phyloP scores from a whole-genome alignment of 2,888 invertebrate species.

The Gandaritis pyraliata region DNA sequence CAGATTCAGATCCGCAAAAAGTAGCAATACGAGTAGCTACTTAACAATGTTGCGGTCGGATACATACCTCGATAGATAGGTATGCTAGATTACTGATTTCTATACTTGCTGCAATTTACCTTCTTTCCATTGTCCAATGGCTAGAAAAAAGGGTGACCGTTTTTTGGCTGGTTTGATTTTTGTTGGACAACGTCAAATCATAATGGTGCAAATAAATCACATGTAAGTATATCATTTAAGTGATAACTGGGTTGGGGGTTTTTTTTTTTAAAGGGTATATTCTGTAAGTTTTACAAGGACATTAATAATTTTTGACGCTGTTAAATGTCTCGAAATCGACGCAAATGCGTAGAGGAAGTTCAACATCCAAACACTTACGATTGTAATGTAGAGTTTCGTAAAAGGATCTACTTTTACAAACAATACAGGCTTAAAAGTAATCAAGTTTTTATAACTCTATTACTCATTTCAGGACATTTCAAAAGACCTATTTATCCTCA shows the following conservation, averaged over 20 bases:
- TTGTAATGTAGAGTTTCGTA: too few species aligned
- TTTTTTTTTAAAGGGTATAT: too few species aligned
- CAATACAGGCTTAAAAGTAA: neutral
- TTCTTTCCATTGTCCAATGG: slow-evolving; percentile 5
- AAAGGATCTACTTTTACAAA: neutral
- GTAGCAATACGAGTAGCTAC: slow-evolving; percentile 43
- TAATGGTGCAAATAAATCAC: too few species aligned
- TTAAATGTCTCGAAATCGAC: neutral
- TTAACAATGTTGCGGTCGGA: slow-evolving; percentile 45
- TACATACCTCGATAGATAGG: slow-evolving; percentile 22
- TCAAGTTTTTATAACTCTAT: slow-evolving; percentile 20
- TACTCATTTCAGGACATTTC: slow-evolving; percentile 34
- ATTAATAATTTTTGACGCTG: too few species aligned
- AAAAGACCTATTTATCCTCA: slow-evolving; percentile 36
- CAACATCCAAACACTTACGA: too few species aligned
- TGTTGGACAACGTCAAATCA: too few species aligned
- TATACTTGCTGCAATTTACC: slow-evolving; percentile 15
- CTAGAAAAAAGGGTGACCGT: too few species aligned
- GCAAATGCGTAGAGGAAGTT: neutral
- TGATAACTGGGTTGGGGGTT: too few species aligned
- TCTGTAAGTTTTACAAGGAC: too few species aligned
- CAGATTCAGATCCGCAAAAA: slow-evolving; percentile 54
- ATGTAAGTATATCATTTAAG: too few species aligned
- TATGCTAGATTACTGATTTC: slow-evolving; percentile 35
- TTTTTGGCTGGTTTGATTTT: too few species aligned